These are phyloP conservation scores for Palaemon carinicauda DNA, from an alignment of 1,140 invertebrate species.

Conservation along the genomic window DNA sequence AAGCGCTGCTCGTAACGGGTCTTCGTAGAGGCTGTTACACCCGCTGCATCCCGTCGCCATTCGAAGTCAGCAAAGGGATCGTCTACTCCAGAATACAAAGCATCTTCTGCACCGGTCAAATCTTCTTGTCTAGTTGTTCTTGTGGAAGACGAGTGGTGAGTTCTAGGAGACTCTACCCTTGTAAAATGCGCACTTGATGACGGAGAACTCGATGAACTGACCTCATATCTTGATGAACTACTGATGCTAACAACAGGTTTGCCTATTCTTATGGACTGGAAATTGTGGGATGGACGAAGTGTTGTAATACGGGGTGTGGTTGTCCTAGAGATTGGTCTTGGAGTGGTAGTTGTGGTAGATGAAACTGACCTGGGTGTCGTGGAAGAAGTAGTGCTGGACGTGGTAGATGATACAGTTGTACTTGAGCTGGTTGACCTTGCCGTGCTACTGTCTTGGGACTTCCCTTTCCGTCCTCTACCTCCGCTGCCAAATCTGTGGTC, in stretches of 20 bases:
- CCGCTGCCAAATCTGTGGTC: not conserved
- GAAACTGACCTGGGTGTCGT: conserved; percentile 5
- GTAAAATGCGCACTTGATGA: not conserved
- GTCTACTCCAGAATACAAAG: conserved; percentile 3
- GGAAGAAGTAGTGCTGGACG: conserved; percentile 33
- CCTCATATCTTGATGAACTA: not conserved
- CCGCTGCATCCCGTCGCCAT: conserved; percentile 47
- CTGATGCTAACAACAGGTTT: conserved; percentile 37
- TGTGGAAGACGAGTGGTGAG: not conserved
- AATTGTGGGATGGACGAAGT: not conserved
- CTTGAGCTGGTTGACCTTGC: not conserved
- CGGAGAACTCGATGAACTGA: not conserved
- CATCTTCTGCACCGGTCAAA: conserved; percentile 12
- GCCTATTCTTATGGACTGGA: conserved; percentile 9
- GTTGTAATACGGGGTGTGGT: conserved; percentile 26
- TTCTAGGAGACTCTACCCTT: not conserved
- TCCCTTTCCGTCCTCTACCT: conserved; percentile 3
- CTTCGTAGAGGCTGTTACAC: conserved; percentile 54
- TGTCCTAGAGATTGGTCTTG: not conserved
- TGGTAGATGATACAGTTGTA: not conserved
- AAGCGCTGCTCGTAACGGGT: conserved; percentile 51
- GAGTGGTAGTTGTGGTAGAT: conserved; percentile 44
- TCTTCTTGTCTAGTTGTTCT: conserved; percentile 23
- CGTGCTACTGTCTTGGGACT: not conserved
- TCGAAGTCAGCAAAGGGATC: conserved; percentile 58